A percentile compares a stretch with the other conserved stretches of the same genome.
phyloP scores from a whole-genome alignment of 2,113 vertebrate genomes.

The Octodon degus region DNA sequence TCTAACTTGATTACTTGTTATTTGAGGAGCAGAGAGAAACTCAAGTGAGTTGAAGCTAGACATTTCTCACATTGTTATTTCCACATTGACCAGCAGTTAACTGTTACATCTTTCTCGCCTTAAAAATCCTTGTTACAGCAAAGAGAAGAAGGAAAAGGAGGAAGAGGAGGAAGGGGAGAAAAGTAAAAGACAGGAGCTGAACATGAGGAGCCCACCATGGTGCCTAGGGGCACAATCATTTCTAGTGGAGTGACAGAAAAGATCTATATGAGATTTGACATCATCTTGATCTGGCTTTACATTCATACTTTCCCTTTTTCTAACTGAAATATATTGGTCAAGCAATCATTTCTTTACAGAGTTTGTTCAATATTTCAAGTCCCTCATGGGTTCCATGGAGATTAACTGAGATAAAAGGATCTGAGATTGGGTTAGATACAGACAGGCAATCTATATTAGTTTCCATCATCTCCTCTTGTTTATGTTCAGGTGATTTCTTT shows the following conservation, averaged over 20 bases:
- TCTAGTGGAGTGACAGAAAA: background rate
- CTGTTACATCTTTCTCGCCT: constrained; percentile 28
- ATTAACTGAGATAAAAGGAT: background rate
- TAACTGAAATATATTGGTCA: background rate
- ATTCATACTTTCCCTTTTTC: background rate
- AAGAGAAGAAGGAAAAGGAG: background rate
- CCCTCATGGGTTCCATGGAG: background rate
- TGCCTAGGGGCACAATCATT: background rate
- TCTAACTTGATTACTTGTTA: background rate
- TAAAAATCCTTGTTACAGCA: background rate
- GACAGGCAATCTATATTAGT: background rate
- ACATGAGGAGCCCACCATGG: background rate
- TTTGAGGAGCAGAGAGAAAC: background rate
- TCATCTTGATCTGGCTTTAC: background rate
- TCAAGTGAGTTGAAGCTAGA: constrained; percentile 6
- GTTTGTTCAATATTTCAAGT: background rate
- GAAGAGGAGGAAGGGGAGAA: background rate
- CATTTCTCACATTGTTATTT: constrained; percentile 2
- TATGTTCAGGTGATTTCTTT: background rate
- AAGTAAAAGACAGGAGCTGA: too few species aligned
- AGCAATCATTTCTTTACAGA: constrained; percentile 29
- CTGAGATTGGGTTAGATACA: background rate
- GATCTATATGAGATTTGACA: background rate
- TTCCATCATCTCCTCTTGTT: background rate
- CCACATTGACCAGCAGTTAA: constrained; percentile 7